phyloP scores from a whole-genome alignment of 1,140 invertebrate species.

The Conus betulinus region DNA sequence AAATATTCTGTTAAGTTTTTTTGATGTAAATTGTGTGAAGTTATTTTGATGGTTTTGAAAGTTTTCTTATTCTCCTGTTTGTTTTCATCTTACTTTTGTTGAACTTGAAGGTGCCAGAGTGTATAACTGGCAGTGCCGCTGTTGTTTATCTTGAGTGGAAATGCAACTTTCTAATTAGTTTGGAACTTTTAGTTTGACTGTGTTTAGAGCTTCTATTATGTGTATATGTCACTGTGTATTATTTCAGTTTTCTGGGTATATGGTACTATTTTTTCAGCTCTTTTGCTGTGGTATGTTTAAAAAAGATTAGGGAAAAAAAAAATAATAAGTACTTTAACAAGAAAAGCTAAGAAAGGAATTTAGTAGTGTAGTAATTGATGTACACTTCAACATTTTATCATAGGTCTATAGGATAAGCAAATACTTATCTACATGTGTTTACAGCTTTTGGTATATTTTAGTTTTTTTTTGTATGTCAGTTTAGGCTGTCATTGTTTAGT shows the following conservation, averaged over 20 bases:
- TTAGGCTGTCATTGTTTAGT: not conserved
- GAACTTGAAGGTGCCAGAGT: not conserved
- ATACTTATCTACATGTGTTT: no score
- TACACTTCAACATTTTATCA: not conserved
- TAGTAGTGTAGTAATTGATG: not conserved
- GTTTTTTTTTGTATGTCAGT: not conserved
- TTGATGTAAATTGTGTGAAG: not conserved
- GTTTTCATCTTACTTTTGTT: not conserved
- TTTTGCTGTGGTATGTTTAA: no score
- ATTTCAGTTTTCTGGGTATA: no score
- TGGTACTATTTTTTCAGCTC: no score
- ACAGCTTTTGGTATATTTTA: not conserved
- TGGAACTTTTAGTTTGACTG: not conserved
- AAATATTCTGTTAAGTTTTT: not conserved
- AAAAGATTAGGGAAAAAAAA: no score
- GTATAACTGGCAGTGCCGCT: not conserved
- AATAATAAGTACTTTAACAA: no score
- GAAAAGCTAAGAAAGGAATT: no score
- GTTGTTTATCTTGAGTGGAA: not conserved
- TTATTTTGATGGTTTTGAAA: not conserved
- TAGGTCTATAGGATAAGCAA: no score
- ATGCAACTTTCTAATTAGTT: not conserved
- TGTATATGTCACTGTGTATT: no score
- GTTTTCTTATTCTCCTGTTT: not conserved
- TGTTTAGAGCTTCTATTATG: no score